phyloP scores from a whole-genome alignment of 92 coral and sea anemone species.

The Phenganax subtilis region DNA sequence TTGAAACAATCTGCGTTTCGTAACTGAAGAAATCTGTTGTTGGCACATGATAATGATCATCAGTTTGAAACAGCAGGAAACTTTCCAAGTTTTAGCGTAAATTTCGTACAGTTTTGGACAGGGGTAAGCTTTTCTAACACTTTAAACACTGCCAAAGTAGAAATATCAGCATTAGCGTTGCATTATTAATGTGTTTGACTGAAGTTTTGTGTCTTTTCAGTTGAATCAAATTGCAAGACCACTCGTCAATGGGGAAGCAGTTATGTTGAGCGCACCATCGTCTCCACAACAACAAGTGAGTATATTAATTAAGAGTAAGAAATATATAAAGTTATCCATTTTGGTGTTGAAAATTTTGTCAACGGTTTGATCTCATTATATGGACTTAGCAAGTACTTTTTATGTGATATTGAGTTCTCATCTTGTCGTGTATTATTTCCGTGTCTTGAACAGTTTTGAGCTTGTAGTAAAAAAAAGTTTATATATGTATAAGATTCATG shows the following conservation, averaged over 20 bases:
- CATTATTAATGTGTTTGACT: background rate
- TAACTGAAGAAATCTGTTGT: too few species aligned
- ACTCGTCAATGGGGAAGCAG: constrained; percentile 17
- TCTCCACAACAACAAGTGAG: constrained; percentile 15
- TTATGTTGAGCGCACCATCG: background rate
- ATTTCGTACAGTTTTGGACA: too few species aligned
- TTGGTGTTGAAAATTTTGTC: background rate
- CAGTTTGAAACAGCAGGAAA: too few species aligned
- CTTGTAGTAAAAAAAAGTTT: too few species aligned
- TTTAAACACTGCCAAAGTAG: background rate
- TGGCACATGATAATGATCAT: too few species aligned
- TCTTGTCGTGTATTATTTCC: too few species aligned
- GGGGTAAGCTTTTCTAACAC: background rate
- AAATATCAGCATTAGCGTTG: background rate
- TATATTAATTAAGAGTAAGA: background rate
- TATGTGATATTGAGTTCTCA: too few species aligned
- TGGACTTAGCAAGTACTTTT: too few species aligned
- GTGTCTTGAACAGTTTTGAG: too few species aligned
- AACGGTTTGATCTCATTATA: background rate
- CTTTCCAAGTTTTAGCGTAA: too few species aligned
- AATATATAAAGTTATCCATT: background rate
- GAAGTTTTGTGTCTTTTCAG: background rate
- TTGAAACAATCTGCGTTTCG: too few species aligned
- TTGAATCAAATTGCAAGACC: constrained; percentile 24
- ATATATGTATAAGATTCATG: too few species aligned